These are phyloP conservation scores for Coturnix japonica DNA, from an alignment of 2,113 vertebrate genomes.

Conservation along the genomic window DNA sequence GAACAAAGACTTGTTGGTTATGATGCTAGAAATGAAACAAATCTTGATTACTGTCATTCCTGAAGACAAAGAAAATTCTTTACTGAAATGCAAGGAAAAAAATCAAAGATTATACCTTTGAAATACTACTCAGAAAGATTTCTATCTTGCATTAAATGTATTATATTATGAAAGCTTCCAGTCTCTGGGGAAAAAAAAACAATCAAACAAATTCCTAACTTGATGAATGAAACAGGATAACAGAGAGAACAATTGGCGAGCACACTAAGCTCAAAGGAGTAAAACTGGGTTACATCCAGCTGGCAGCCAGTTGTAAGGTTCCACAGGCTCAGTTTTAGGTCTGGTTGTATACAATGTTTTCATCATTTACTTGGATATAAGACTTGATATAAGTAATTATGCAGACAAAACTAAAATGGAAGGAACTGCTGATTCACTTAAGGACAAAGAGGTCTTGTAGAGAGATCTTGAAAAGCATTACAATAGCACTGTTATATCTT, in stretches of 20 bases:
- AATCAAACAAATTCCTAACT: neutral
- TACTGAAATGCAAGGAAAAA: neutral
- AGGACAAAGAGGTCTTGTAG: neutral
- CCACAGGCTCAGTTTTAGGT: neutral
- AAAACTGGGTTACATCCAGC: neutral
- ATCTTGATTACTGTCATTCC: neutral
- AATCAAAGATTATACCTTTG: rapidly evolving
- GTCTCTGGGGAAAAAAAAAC: neutral
- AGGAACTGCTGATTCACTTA: neutral
- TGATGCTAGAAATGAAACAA: neutral
- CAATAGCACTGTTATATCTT: too few species aligned
- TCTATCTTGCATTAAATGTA: neutral
- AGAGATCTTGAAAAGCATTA: neutral
- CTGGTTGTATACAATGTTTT: neutral
- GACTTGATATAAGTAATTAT: neutral
- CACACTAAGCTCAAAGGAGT: neutral
- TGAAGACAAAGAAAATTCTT: neutral
- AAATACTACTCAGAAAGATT: neutral
- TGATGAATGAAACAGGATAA: neutral
- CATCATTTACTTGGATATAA: neutral
- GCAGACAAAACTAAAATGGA: neutral
- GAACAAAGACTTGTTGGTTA: neutral
- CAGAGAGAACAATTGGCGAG: neutral
- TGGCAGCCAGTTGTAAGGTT: neutral
- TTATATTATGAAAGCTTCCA: neutral